Conservation (phyloP, 2,113 vertebrate species). For the Barnardius zonarius region DNA sequence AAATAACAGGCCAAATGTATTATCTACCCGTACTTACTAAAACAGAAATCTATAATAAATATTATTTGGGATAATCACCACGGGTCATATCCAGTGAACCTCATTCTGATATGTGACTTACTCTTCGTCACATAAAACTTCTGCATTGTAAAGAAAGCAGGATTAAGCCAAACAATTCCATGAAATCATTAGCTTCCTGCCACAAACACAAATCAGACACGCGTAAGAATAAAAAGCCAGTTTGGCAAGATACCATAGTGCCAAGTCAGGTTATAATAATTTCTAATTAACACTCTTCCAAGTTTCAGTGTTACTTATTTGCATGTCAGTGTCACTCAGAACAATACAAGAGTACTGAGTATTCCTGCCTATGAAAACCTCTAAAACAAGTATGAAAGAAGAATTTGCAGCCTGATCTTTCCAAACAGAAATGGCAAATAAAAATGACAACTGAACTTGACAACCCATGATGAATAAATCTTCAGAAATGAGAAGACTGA, state of each 20-base stretch:
- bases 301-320: slow-evolving; percentile 61
- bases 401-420: background rate
- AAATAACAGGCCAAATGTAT: background rate
- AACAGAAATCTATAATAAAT: background rate
- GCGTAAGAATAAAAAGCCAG: slow-evolving; percentile 48
- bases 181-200: slow-evolving; percentile 10
- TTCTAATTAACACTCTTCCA: slow-evolving; percentile 58
- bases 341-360: background rate
- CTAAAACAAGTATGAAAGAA: background rate
- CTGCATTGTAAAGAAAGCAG: background rate
- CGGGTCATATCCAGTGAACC: background rate
- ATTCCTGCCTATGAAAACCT: background rate
- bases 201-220: slow-evolving; percentile 47
- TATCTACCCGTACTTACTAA: background rate
- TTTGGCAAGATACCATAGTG: slow-evolving; percentile 28
- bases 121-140: background rate
- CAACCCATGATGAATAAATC: background rate
- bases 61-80: background rate
- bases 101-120: background rate
- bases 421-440: background rate
- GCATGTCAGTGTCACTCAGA: background rate
- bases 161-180: slow-evolving; percentile 29
- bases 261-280: slow-evolving; percentile 55
- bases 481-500: background rate
- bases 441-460: background rate